Evolutionary conservation across 2,888 invertebrate genomes (phyloP), one percentile per base, ranked within the genome.

Genomic region (Pardosa pseudoannulata): DNA sequence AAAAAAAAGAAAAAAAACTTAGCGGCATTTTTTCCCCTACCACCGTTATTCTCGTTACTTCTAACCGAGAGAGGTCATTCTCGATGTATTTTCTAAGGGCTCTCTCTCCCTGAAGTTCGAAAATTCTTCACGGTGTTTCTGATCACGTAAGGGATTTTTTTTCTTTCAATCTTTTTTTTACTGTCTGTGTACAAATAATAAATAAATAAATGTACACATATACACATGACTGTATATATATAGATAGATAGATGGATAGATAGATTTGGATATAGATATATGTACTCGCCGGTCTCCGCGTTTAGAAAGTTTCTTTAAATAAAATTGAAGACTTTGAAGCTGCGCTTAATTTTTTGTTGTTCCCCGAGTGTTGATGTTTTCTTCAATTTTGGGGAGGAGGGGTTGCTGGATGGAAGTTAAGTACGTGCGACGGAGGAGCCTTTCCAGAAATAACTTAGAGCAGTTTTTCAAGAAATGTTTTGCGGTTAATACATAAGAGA

Each of bases 321-420:
- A 83, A 78, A 83, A 83, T 76, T 83, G 83, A 83, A 83, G 78
- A 83, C 72, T 83, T 83, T 83, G 76, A 78, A 56, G 83, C 73
- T 65, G 46, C 72, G 78, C 23, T 56, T 19, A 19, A 5, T 56
- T 56, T 83, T 83, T 71, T 71, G 70, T 76, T 76, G 28, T 29
- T 56, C 31, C 27, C 64, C n/a, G 72, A 46, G 81, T 82, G 76
- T 82, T 76, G 76, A 76, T 73, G 68, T 73, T 83, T 83, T 83
- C 41, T 78, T 67, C 67, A 46, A 78, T 68, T 62, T 81, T 64
- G 23, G 23, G 41, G 50, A n/a, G n/a, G n/a, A n/a, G n/a, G n/a
- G n/a, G 9, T 19, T 39, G 31, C 13, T 56, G 36, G 32, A 32
- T 50, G 50, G 31, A 72, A 73, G 78, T 73, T 70, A 78, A 67